Evolutionary conservation across 2,113 vertebrate genomes (phyloP).

Genomic region (Cyphomyrus plagiostoma): DNA sequence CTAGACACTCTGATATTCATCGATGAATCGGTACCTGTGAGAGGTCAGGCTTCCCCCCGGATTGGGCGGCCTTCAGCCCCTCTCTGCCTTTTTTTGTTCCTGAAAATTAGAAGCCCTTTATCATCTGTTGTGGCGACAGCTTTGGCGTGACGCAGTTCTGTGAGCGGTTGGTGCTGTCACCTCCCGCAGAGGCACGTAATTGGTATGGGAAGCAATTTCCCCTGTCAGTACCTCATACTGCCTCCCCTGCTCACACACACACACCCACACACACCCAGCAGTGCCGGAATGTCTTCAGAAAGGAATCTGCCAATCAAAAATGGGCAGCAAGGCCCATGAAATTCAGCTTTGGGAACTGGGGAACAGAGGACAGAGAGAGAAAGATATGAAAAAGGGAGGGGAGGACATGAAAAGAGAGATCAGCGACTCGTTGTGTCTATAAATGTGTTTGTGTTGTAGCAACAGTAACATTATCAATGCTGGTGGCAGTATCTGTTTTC

Average conservation of each 20-base stretch:
- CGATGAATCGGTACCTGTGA: neutral
- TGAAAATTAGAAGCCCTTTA: constrained; percentile 2
- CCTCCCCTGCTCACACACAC: neutral
- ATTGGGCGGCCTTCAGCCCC: neutral
- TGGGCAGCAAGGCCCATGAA: neutral
- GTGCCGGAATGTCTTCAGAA: neutral
- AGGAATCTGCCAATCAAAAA: neutral
- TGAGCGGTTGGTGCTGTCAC: neutral
- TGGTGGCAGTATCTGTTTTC: neutral
- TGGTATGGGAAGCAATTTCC: neutral
- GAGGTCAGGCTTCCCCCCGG: neutral
- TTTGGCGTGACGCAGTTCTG: neutral
- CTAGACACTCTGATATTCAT: neutral
- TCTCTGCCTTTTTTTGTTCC: neutral
- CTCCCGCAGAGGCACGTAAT: neutral
- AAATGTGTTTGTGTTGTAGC: neutral
- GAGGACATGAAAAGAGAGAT: neutral
- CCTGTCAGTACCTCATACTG: neutral
- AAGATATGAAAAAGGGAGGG: neutral
- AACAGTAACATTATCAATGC: neutral
- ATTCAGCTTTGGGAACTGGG: neutral
- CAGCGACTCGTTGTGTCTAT: neutral
- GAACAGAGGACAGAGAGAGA: neutral
- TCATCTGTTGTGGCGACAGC: neutral
- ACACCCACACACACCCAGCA: neutral